Conservation (phyloP, 2,888 invertebrate species). For the Noctua janthina region DNA sequence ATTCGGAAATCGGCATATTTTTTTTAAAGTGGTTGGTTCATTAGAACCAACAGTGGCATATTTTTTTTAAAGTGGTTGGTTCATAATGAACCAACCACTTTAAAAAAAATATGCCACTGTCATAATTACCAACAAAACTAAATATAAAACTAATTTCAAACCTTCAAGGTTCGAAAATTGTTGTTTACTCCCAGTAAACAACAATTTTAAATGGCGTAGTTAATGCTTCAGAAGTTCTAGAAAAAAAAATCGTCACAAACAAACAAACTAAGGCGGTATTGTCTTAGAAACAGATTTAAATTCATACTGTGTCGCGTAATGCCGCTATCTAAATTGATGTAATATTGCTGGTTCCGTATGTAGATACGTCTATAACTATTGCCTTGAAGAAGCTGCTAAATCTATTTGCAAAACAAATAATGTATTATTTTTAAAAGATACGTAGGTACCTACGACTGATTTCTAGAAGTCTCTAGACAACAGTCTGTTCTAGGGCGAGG, state of each 20-base stretch:
- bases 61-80: too few species aligned
- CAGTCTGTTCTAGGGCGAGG: background rate
- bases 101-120: background rate
- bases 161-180: background rate
- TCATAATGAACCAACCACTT: background rate
- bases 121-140: background rate
- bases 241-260: slow-evolving; percentile 19
- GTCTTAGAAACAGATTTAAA: slow-evolving; percentile 36
- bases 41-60: too few species aligned
- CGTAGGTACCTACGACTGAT: background rate
- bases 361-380: slow-evolving; percentile 1
- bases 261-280: background rate
- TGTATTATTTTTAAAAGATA: background rate
- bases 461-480: slow-evolving; percentile 7
- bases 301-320: slow-evolving; percentile 44
- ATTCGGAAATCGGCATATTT: too few species aligned
- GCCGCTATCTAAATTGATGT: slow-evolving; percentile 53
- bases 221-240: slow-evolving; percentile 14
- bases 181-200: slow-evolving; percentile 10
- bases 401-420: slow-evolving; percentile 15
- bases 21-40: too few species aligned
- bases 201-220: slow-evolving; percentile 26
- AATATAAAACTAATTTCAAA: background rate
- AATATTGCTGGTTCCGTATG: slow-evolving; percentile 33
- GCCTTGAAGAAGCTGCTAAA: slow-evolving; percentile 18